A percentile compares a stretch with the other conserved stretches of the same genome.
These are phyloP conservation scores for Tachypleus tridentatus DNA, from an alignment of 1,140 invertebrate species.

Conservation along the genomic window DNA sequence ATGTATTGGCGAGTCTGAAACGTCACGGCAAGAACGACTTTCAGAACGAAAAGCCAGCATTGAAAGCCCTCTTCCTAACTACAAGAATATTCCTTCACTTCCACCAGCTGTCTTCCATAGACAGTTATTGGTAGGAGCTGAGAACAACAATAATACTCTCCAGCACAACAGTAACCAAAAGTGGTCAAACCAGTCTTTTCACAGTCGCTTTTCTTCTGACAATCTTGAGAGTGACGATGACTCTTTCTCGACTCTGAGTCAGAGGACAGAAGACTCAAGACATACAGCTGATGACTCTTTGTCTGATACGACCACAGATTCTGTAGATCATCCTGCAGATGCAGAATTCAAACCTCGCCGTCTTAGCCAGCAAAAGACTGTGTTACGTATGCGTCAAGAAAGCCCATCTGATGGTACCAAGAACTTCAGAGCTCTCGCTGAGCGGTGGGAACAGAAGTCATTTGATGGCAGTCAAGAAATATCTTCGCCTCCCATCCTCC, in stretches of 20 bases:
- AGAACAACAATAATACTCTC: too few relatives aligned
- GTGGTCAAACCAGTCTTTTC: too few relatives aligned
- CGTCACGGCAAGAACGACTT: too few relatives aligned
- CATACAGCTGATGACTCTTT: slow-evolving; percentile 4
- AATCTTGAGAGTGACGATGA: slow-evolving; percentile 14
- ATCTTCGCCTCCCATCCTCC: slow-evolving; percentile 9
- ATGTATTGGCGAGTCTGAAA: too few relatives aligned
- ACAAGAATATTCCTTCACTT: too few relatives aligned
- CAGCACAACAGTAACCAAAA: too few relatives aligned
- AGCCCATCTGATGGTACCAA: slow-evolving; percentile 19
- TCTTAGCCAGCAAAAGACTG: slow-evolving; percentile 16
- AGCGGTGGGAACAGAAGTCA: slow-evolving; percentile 34
- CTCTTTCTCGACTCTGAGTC: slow-evolving; percentile 14
- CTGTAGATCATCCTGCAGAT: slow-evolving; percentile 11
- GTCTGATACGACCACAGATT: slow-evolving; percentile 14
- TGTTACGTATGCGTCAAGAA: not conserved
- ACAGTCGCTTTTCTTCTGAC: not conserved
- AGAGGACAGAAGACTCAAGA: slow-evolving; percentile 12
- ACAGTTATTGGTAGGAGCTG: too few relatives aligned
- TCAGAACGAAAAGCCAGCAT: too few relatives aligned
- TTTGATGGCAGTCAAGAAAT: slow-evolving; percentile 19
- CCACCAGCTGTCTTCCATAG: too few relatives aligned
- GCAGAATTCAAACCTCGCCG: slow-evolving; percentile 12
- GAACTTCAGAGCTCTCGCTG: slow-evolving; percentile 34
- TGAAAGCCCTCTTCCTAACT: too few relatives aligned